Percentiles rank a stretch among this genome's conserved stretches.
phyloP scores from a whole-genome alignment of 2,113 vertebrate species.

The Galeopterus variegatus region DNA sequence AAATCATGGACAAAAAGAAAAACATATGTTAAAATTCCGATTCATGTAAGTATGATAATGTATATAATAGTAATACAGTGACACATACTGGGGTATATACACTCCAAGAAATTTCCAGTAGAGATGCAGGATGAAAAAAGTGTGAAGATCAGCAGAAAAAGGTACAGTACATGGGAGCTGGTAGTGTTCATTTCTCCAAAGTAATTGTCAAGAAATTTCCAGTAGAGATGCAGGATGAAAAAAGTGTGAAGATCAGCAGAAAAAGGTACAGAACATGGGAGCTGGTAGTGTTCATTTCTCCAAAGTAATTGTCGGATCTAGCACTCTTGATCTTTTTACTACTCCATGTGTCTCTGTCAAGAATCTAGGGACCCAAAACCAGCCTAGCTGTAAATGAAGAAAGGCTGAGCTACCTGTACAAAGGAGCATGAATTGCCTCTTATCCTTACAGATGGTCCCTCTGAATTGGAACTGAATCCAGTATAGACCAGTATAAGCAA shows the following conservation, averaged over 20 bases:
- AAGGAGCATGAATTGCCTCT: slow-evolving; percentile 1
- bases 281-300: not conserved
- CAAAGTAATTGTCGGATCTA: not conserved
- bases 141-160: not conserved
- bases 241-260: not conserved
- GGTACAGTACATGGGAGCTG: not conserved
- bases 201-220: not conserved
- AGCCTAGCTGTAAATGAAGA: not conserved
- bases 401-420: not conserved
- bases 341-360: not conserved
- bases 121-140: not conserved
- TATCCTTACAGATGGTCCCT: not conserved
- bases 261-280: not conserved
- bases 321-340: not conserved
- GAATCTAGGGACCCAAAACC: not conserved
- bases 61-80: not conserved
- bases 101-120: not conserved
- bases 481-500: not conserved
- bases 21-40: not conserved
- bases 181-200: too few relatives aligned
- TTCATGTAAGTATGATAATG: not conserved
- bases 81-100: not conserved
- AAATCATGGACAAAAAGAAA: slow-evolving; percentile 2
- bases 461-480: slow-evolving; percentile 33
- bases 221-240: not conserved